Percentiles rank a stretch among this genome's conserved stretches.
Conservation (phyloP, 2,113 vertebrate species). For the Acrocephalus kingi region DNA sequence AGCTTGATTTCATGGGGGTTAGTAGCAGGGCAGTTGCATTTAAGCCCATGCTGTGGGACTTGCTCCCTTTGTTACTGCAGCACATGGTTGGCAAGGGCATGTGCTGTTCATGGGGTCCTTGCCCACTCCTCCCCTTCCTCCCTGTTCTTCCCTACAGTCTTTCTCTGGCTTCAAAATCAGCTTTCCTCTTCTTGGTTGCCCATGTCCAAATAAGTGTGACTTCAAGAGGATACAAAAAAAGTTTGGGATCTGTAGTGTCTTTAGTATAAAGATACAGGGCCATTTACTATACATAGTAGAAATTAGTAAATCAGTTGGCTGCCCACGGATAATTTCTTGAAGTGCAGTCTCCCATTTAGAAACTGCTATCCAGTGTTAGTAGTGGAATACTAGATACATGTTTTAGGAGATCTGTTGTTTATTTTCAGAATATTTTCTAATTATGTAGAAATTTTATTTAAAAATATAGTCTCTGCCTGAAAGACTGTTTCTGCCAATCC, state of each 20-base stretch:
- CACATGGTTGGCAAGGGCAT: accelerated
- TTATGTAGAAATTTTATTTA: neutral
- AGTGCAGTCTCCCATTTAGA: neutral
- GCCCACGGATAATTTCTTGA: neutral
- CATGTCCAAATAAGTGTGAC: neutral
- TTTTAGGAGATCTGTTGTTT: neutral
- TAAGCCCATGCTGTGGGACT: neutral
- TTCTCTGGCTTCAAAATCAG: neutral
- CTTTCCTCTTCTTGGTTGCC: neutral
- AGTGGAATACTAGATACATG: neutral
- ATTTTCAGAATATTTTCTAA: neutral
- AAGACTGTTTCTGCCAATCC: neutral
- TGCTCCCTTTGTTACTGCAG: accelerated
- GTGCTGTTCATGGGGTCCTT: neutral
- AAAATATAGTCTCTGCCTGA: neutral
- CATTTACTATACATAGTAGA: neutral
- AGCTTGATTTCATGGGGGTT: neutral
- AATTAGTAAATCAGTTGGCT: neutral
- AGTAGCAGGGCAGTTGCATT: neutral
- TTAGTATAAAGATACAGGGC: neutral
- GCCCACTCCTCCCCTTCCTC: neutral
- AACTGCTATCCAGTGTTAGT: neutral
- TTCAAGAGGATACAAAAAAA: neutral
- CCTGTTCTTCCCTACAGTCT: neutral
- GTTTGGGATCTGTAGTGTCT: neutral